phyloP scores from a whole-genome alignment of 1,140 invertebrate genomes.

The Drosophila nannoptera region DNA sequence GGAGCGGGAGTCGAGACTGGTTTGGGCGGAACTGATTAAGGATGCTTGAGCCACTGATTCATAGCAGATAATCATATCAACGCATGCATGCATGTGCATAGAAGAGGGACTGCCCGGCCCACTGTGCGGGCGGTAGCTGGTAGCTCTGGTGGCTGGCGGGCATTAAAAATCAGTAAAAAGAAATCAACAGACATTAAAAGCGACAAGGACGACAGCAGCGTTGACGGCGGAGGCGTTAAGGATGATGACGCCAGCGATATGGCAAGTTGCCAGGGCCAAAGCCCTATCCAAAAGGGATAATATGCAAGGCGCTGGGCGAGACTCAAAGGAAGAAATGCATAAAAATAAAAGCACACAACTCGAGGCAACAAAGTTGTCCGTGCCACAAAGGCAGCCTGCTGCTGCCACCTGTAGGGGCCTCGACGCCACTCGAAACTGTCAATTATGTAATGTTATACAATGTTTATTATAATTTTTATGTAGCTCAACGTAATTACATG shows the following conservation, averaged over 20 bases:
- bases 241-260: conserved; percentile 45
- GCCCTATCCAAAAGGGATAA: conserved; percentile 36
- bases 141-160: conserved; percentile 1
- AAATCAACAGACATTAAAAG: conserved; percentile 66
- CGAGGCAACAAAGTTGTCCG: conserved; percentile 34
- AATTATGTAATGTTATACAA: conserved; percentile 66
- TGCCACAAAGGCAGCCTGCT: background rate
- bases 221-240: conserved; percentile 42
- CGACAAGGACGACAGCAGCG: conserved; percentile 27
- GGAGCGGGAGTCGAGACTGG: background rate
- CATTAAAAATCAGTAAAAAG: conserved; percentile 65
- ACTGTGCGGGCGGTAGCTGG: conserved; percentile 23
- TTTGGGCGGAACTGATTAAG: no score
- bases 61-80: background rate
- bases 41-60: no score
- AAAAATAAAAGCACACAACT: conserved; percentile 59
- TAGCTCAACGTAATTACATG: conserved; percentile 57
- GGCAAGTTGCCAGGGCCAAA: conserved; percentile 50
- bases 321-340: conserved; percentile 35
- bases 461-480: conserved; percentile 69
- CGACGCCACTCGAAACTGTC: conserved; percentile 55
- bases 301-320: conserved; percentile 25
- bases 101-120: background rate
- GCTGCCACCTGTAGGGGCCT: conserved; percentile 4
- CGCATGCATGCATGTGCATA: no score